Evolutionary conservation across 2,888 invertebrate genomes (phyloP).

Genomic region (Endotricha flammealis): DNA sequence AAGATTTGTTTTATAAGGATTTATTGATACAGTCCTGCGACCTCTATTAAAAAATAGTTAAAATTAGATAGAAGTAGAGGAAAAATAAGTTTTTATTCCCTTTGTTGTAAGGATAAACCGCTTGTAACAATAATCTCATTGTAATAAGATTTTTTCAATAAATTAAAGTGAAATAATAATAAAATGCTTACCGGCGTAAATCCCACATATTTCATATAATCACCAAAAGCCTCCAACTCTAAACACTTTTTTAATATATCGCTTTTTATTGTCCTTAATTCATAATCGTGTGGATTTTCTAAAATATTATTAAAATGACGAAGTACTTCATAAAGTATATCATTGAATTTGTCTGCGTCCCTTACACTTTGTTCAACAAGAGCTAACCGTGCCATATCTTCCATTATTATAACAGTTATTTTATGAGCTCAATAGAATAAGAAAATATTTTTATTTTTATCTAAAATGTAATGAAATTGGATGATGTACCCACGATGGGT

Average conservation of each 20-base stretch:
- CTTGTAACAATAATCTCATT: not conserved
- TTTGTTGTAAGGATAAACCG: too few species aligned
- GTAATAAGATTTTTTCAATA: not conserved
- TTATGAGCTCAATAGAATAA: too few species aligned
- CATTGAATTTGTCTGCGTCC: slow-evolving; percentile 44
- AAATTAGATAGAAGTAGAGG: too few species aligned
- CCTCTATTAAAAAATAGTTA: too few species aligned
- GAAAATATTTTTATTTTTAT: not conserved
- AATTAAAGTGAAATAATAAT: not conserved
- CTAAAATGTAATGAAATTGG: slow-evolving; percentile 2
- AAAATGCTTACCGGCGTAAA: slow-evolving; percentile 46
- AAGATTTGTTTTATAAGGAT: too few species aligned
- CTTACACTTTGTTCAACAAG: slow-evolving; percentile 56
- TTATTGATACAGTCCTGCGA: too few species aligned
- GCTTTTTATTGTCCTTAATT: slow-evolving; percentile 44
- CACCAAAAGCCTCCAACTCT: slow-evolving; percentile 41
- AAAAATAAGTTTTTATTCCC: too few species aligned
- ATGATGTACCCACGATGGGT: not conserved
- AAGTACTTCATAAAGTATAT: slow-evolving; percentile 52
- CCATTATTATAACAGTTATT: slow-evolving; percentile 46
- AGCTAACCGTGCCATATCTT: slow-evolving; percentile 66
- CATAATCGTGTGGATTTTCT: slow-evolving; percentile 56
- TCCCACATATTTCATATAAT: slow-evolving; percentile 63
- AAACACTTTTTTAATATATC: slow-evolving; percentile 38
- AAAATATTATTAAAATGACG: slow-evolving; percentile 49